Evolutionary conservation across 2,797 vertebrate species (phyloP).

Genomic region (Corythornis leucogaster): DNA sequence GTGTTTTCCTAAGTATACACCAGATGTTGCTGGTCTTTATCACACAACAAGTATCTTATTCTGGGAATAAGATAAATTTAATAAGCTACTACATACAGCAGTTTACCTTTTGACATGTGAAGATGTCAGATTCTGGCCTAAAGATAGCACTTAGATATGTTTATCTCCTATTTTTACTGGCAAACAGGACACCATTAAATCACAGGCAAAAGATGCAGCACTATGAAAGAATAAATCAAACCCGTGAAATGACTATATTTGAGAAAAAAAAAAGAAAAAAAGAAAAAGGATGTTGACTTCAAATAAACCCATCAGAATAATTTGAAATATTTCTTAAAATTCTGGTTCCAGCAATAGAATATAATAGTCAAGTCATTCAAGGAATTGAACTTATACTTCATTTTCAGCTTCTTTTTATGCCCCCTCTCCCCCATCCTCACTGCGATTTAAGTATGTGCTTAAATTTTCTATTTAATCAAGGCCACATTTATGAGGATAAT

Average conservation of each 20-base stretch:
- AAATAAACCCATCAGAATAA: neutral
- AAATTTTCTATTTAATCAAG: constrained; percentile 26
- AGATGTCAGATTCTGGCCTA: neutral
- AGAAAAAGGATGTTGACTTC: neutral
- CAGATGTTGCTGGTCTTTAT: neutral
- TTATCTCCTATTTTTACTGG: neutral
- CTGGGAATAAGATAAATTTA: neutral
- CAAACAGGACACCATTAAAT: neutral
- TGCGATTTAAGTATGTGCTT: neutral
- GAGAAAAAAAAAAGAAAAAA: neutral
- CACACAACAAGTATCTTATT: neutral
- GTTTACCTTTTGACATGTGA: neutral
- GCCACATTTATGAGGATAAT: neutral
- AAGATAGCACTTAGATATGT: neutral
- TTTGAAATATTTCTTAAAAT: neutral
- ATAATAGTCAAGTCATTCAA: neutral
- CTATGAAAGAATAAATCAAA: neutral
- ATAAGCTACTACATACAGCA: neutral
- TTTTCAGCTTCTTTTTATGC: constrained; percentile 9
- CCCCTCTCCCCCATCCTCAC: neutral
- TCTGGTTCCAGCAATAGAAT: neutral
- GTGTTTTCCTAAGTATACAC: neutral
- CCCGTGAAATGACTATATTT: neutral
- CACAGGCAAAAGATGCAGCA: neutral
- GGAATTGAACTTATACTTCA: neutral